phyloP scores from a whole-genome alignment of 2,888 invertebrate genomes.

The Coleophora deauratella region DNA sequence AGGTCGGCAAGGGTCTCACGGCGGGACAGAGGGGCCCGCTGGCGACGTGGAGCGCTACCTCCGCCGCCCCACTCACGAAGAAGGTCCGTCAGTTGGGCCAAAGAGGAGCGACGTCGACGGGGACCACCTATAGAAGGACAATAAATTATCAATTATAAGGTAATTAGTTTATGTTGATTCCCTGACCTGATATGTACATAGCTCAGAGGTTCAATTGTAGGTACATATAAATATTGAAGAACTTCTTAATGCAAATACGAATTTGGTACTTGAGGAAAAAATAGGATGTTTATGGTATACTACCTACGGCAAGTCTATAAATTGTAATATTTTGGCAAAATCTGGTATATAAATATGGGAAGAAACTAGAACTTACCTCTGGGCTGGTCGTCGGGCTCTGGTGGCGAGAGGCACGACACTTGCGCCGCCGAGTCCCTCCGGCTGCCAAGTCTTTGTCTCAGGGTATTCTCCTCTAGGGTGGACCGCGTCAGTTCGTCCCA shows the following conservation, averaged over 20 bases:
- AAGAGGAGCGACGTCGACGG: conserved; percentile 85
- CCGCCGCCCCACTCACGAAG: conserved; percentile 89
- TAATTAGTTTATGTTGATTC: neutral
- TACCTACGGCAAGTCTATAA: too few species aligned
- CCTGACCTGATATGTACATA: neutral
- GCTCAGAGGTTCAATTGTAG: too few species aligned
- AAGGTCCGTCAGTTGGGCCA: conserved; percentile 92
- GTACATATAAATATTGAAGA: too few species aligned
- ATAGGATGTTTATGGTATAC: too few species aligned
- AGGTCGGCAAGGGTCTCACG: conserved; percentile 92
- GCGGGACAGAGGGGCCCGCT: conserved; percentile 82
- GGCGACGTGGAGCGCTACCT: conserved; percentile 67
- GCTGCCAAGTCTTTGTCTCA: conserved; percentile 88
- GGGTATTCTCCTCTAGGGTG: conserved; percentile 87
- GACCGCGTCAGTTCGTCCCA: conserved; percentile 95
- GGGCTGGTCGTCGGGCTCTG: conserved; percentile 79
- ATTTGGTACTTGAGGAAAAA: too few species aligned
- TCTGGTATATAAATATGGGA: too few species aligned
- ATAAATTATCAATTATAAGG: neutral
- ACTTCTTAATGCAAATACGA: too few species aligned
- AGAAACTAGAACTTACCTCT: conserved; percentile 36
- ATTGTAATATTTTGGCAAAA: too few species aligned
- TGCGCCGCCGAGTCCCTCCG: conserved; percentile 93
- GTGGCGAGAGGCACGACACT: conserved; percentile 88
- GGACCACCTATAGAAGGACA: conserved; percentile 61